Evolutionary conservation across 2,797 vertebrate species (phyloP), one percentile per base, ranked within the genome.

Genomic region (Leucoraja ocellata): DNA sequence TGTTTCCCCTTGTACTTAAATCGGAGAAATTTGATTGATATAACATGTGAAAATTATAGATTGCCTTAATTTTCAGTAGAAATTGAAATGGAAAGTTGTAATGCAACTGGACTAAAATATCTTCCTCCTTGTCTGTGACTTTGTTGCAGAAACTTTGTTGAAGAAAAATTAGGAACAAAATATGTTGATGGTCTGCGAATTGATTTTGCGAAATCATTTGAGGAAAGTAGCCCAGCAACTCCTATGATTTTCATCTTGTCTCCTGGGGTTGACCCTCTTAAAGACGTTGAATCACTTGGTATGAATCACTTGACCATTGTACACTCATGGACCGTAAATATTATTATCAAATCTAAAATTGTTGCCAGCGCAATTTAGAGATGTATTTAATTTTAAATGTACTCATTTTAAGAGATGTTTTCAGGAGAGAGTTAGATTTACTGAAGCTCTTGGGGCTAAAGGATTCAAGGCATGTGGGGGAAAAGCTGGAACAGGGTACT

Each of bases 171-270:
- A 94, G 97, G 96, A 65, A 83, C 95, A n/a, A 97, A 95, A 78
- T 98, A 97, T 16, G 94, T 96, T 39, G 96, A 97, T 76, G 95
- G 94, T 18, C 94, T 93, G 46, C 95, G 95, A 7, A 80, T 96
- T 93, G 96, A 97, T 93, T 97, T 98, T 95, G 95, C 95, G 93
- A 97, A 97, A 95, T 95, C 96, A 14, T 96, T 95, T 94, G 95
- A 97, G 94, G 96, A 97, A 28, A 97, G 96, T 94, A 94, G 95
- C 94, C 95, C 97, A 0, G 94, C 95, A 54, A 96, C 94, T 36
- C 97, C 97, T 0, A 11, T 98, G 39, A 97, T 98, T 96, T 98
- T 98, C 93, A 96, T 98, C 95, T 96, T 98, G 73, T 97, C 97
- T 93, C 96, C 97, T 76, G 97, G 97, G 93, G 95, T 96, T 1